Evolutionary conservation across 2,888 invertebrate genomes (phyloP), one percentile per base, ranked within the genome.

Genomic region (Globia sparganii): DNA sequence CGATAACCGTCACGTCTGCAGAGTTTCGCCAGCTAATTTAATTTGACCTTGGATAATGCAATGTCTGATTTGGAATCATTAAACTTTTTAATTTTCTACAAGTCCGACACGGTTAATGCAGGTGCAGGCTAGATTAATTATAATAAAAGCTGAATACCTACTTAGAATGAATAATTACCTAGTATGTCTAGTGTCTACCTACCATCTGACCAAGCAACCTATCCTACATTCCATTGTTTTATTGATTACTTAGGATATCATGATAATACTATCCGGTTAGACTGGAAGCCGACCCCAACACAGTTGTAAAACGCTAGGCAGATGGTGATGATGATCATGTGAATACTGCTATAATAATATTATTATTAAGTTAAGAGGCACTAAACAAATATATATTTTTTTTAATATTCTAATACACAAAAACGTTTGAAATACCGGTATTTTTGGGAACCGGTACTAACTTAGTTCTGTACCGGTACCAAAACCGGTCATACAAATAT

Each of bases 211-310:
- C 15, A 74, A 28, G 61, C 43, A 37, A 81, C 81, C 53, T 62
- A 46, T 81, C 53, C 75, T 81, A 77, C 81, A 75, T 77, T 80
- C 81, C 53, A 28, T 81, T 80, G 43, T 74, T 74, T 80, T 69
- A 78, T 43, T 46, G 34, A 78, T 53, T 69, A 75, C 28, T 74
- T 37, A n/a, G n/a, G n/a, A 71, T 25, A 28, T 71, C 46, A 25
- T 25, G 28, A 18, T 28, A 21, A 72, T 37, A 37, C 59, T 28
- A 15, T 58, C n/a, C n/a, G 53, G 53, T n/a, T 56, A 11, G 53
- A n/a, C 13, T n/a, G n/a, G 53, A 25, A 53, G 49, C 9, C 49
- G 49, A 53, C 49, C n/a, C n/a, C 53, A n/a, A 56, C n/a, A 1
- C n/a, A n/a, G 9, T 53, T 53, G 9, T 4, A 53, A 25, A 53